Evolutionary conservation across 64 coral and sea anemone genomes (phyloP), one percentile per base, ranked within the genome.

Genomic region (Dendronephthya gigantea): DNA sequence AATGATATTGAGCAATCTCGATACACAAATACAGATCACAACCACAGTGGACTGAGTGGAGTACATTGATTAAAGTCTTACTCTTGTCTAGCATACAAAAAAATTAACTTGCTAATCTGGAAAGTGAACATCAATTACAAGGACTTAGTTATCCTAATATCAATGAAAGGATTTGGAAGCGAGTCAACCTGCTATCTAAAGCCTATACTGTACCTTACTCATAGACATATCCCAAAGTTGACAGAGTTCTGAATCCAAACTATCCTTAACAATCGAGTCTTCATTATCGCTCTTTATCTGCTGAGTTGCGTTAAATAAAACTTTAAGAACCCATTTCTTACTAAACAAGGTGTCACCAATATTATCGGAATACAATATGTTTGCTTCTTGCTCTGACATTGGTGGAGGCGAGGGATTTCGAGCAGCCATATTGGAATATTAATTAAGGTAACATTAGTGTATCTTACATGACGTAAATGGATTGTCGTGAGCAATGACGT

Each of bases 171-270:
- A n/a, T n/a, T n/a, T n/a, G n/a, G n/a, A n/a, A n/a, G n/a, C n/a
- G n/a, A n/a, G n/a, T n/a, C n/a, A n/a, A n/a, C n/a, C n/a, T n/a
- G n/a, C 11, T 11, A 45, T 45, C 41, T 45, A 45, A 45, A 45
- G 36, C 34, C 2, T 34, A 34, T 35, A 33, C 34, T 15, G 15
- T 79, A 79, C 72, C 72, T 79, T 39, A 35, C 10, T 79, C 72
- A 79, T 79, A 3, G 72, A 79, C 72, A 79, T 79, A 35, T 79
- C 72, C 72, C 72, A 79, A 12, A 79, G 37, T 79, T 79, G 34
- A 35, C 72, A 79, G 0, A 79, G 22, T 19, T 79, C 72, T 12
- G 31, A 34, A 79, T 79, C 72, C 9, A 79, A 39, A 36, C 32
- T 79, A 79, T 79, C 72, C 36, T 13, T 37, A 8, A 66, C 29